A percentile compares a stretch with the other conserved stretches of the same genome.
Conservation (phyloP, 35 echinoderm and acorn worm species). For the Holothuria glaberrima region DNA sequence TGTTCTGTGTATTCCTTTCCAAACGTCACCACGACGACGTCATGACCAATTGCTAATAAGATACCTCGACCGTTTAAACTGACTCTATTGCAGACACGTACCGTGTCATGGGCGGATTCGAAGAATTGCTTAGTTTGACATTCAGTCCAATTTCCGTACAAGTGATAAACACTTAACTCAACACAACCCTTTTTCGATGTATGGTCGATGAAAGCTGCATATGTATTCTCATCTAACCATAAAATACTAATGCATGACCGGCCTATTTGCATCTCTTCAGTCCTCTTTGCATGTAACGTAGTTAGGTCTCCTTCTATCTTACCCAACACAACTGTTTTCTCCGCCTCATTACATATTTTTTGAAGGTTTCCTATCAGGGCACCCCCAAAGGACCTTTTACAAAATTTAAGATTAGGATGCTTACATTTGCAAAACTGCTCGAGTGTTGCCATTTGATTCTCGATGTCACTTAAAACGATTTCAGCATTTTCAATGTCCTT, state of each 20-base stretch:
- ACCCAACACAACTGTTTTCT: no score
- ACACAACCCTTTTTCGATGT: background rate
- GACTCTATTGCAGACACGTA: conserved; percentile 31
- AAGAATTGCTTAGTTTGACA: background rate
- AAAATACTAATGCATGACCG: conserved; percentile 12
- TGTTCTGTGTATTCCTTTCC: background rate
- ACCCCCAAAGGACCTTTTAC: background rate
- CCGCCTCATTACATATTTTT: background rate
- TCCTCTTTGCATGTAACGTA: no score
- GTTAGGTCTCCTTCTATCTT: no score
- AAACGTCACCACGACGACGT: conserved; percentile 8
- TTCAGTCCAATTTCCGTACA: background rate
- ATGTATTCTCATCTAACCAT: background rate
- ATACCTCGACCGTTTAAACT: conserved; percentile 12
- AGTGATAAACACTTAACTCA: background rate
- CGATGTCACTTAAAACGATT: background rate
- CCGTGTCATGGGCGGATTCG: background rate
- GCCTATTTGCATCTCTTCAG: background rate
- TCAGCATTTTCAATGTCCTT: conserved; percentile 26
- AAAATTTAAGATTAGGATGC: conserved; percentile 31
- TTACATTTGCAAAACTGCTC: conserved; percentile 18
- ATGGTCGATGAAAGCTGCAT: background rate
- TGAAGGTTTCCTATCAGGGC: background rate
- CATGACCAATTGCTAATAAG: background rate
- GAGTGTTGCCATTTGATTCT: conserved; percentile 12